Evolutionary conservation across 2,797 vertebrate species (phyloP), one percentile per base, ranked within the genome.

Genomic region (Tachyglossus aculeatus): DNA sequence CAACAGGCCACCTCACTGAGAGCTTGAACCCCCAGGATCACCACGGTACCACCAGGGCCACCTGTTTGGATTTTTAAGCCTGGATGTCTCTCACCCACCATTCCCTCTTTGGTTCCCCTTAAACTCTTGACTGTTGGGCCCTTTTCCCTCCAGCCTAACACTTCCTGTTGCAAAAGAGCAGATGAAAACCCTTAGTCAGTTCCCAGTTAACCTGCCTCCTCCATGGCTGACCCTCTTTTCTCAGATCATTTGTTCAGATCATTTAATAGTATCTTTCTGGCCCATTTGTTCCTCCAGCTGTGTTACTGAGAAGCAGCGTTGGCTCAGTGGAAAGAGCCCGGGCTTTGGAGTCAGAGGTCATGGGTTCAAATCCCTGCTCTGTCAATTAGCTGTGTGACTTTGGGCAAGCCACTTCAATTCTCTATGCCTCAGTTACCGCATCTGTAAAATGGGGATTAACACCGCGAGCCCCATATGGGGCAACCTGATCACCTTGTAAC

Each of bases 31-130:
- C n/a, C n/a, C n/a, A n/a, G n/a, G n/a, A n/a, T n/a, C n/a, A n/a
- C n/a, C n/a, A n/a, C n/a, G n/a, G n/a, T n/a, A n/a, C n/a, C n/a
- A n/a, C n/a, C n/a, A n/a, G n/a, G n/a, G n/a, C n/a, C n/a, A n/a
- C n/a, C n/a, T n/a, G n/a, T n/a, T n/a, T n/a, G n/a, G n/a, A n/a
- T n/a, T n/a, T n/a, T n/a, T n/a, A n/a, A n/a, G n/a, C n/a, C n/a
- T n/a, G n/a, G n/a, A n/a, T n/a, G n/a, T n/a, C n/a, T n/a, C n/a
- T n/a, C n/a, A 32, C 19, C 47, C 29, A 32, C 56, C 6, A 40
- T 36, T 71, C 64, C 48, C 33, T 51, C 21, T 45, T 40, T 71
- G 52, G 44, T 64, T 56, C 25, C 29, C 33, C 56, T 50, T 29
- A 9, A 7, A 37, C n/a, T 18, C 43, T 37, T 36, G 60, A 55